Conservation (phyloP, 2,888 invertebrate species). For the Uropetala carovei region DNA sequence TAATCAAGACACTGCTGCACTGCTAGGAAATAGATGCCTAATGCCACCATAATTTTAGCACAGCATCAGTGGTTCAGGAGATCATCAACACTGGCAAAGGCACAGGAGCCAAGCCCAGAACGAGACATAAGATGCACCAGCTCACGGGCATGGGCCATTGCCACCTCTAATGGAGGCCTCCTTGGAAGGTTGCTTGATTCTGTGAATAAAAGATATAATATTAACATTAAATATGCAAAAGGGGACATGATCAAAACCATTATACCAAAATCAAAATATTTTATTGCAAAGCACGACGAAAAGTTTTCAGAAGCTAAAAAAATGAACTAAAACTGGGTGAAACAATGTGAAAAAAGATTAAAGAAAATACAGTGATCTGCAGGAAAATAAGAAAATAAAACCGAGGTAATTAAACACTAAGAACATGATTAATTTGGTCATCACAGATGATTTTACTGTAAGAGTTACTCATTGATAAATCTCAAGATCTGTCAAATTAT, state of each 20-base stretch:
- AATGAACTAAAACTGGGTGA: background rate
- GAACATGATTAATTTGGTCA: too few species aligned
- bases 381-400: background rate
- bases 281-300: background rate
- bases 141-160: constrained; percentile 92
- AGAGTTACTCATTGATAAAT: too few species aligned
- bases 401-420: too few species aligned
- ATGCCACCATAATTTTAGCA: constrained; percentile 62
- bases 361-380: background rate
- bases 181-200: constrained; percentile 94
- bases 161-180: constrained; percentile 94
- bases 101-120: constrained; percentile 93
- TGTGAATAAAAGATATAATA: constrained; percentile 74
- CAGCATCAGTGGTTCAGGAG: constrained; percentile 76
- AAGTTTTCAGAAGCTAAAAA: background rate
- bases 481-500: too few species aligned
- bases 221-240: background rate
- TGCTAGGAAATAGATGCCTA: constrained; percentile 64
- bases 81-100: constrained; percentile 94
- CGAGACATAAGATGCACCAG: constrained; percentile 93
- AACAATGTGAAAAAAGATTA: background rate
- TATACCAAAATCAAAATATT: background rate
- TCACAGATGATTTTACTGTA: too few species aligned
- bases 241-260: background rate
- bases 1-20: constrained; percentile 58